These are phyloP conservation scores for Phyllostomus hastatus DNA, from an alignment of 2,113 vertebrate species.

Conservation along the genomic window DNA sequence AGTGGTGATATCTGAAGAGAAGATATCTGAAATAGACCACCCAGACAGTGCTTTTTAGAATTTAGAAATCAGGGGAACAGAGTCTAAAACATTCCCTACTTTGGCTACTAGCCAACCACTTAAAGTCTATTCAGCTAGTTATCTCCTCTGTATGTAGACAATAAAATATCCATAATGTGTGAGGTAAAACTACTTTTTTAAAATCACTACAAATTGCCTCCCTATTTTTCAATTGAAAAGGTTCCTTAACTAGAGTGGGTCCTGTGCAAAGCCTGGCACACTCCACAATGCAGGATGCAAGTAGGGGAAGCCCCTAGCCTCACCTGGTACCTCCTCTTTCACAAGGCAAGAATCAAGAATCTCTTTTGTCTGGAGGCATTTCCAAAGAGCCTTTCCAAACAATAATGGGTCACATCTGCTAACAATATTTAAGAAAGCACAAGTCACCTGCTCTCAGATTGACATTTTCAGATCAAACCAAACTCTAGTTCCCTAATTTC, in stretches of 20 bases:
- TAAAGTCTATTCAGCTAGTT: not conserved
- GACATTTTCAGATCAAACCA: not conserved
- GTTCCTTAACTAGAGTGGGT: not conserved
- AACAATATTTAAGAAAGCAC: not conserved
- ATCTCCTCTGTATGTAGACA: not conserved
- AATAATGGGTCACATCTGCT: not conserved
- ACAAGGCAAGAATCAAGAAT: not conserved
- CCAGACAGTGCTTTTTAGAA: constrained; percentile 1
- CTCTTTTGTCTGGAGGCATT: not conserved
- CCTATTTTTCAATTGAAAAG: not conserved
- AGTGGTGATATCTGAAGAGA: too few relatives aligned
- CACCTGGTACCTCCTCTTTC: not conserved
- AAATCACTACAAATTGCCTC: not conserved
- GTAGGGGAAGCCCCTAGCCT: not conserved
- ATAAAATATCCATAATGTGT: not conserved
- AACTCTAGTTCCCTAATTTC: not conserved
- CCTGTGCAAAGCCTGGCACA: not conserved
- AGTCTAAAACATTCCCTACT: constrained; percentile 29
- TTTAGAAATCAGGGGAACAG: not conserved
- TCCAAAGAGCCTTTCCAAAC: not conserved
- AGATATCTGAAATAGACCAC: constrained; percentile 1
- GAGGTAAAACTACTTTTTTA: not conserved
- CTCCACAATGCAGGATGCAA: fast-evolving
- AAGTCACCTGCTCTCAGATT: not conserved
- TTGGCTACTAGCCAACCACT: constrained; percentile 18